Conservation (phyloP, 2,113 vertebrate genomes). For the Passer montanus region DNA sequence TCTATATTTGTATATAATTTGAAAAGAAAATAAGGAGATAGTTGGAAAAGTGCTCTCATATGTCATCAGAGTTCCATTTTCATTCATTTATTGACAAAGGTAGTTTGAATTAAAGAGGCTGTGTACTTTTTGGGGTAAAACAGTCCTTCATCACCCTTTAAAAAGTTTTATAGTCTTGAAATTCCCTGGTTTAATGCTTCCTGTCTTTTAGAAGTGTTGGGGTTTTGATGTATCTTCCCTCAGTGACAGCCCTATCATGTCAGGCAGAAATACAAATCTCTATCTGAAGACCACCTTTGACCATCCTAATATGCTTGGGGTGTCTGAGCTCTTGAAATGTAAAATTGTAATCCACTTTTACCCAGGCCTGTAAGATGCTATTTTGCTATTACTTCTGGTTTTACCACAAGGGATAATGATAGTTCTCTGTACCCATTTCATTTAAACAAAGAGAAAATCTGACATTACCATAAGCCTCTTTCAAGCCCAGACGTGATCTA, state of each 20-base stretch:
- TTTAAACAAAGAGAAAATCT: conserved; percentile 31
- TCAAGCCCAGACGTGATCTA: not conserved
- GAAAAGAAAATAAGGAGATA: not conserved
- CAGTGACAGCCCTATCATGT: not conserved
- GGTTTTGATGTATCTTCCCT: not conserved
- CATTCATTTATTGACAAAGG: not conserved
- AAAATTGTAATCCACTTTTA: not conserved
- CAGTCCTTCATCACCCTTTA: not conserved
- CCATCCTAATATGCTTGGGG: not conserved
- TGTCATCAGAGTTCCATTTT: not conserved
- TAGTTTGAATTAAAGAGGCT: not conserved
- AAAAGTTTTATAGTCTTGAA: not conserved
- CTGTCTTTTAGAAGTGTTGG: not conserved
- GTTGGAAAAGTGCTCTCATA: not conserved
- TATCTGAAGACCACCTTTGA: not conserved
- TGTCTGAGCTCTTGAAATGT: conserved; percentile 1
- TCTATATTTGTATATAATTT: not conserved
- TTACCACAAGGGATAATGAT: not conserved
- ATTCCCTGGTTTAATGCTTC: not conserved
- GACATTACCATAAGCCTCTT: not conserved
- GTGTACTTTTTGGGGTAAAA: not conserved
- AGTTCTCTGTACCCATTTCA: not conserved
- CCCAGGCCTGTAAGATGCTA: not conserved
- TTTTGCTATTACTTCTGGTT: not conserved
- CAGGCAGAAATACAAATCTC: conserved; percentile 11